A percentile compares a stretch with the other conserved stretches of the same genome.
These are phyloP conservation scores for Carassius gibelio DNA, from an alignment of 2,113 vertebrate species.

Conservation along the genomic window DNA sequence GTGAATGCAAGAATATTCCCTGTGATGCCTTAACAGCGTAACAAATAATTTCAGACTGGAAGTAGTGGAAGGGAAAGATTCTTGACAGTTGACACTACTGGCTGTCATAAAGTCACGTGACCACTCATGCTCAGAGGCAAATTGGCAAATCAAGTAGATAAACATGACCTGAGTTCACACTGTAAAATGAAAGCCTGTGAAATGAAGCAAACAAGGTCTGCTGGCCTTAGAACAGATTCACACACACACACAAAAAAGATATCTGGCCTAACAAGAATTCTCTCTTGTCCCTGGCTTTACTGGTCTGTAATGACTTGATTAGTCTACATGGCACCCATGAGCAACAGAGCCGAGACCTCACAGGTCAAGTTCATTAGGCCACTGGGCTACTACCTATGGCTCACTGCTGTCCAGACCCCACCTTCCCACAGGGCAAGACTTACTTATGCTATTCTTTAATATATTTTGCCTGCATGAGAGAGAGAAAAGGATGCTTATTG, in stretches of 20 bases:
- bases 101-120: conserved; percentile 85
- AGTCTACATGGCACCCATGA: conserved; percentile 88
- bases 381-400: conserved; percentile 88
- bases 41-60: conserved; percentile 47
- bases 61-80: conserved; percentile 67
- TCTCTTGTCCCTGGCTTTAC: conserved; percentile 68
- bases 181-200: conserved; percentile 81
- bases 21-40: conserved; percentile 32
- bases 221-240: conserved; percentile 61
- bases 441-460: conserved; percentile 85
- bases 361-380: conserved; percentile 87
- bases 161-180: conserved; percentile 83
- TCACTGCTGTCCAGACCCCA: conserved; percentile 85
- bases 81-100: conserved; percentile 78
- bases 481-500: conserved; percentile 82
- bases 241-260: neutral
- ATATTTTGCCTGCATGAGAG: conserved; percentile 86
- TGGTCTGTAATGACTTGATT: conserved; percentile 87
- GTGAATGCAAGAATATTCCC: neutral
- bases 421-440: conserved; percentile 84
- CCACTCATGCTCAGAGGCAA: conserved; percentile 69
- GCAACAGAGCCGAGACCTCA: conserved; percentile 85
- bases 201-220: conserved; percentile 78
- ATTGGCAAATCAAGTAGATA: conserved; percentile 80
- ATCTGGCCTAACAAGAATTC: conserved; percentile 2